Evolutionary conservation across 1,140 invertebrate species (phyloP).

Genomic region (Metopolophium dirhodum): DNA sequence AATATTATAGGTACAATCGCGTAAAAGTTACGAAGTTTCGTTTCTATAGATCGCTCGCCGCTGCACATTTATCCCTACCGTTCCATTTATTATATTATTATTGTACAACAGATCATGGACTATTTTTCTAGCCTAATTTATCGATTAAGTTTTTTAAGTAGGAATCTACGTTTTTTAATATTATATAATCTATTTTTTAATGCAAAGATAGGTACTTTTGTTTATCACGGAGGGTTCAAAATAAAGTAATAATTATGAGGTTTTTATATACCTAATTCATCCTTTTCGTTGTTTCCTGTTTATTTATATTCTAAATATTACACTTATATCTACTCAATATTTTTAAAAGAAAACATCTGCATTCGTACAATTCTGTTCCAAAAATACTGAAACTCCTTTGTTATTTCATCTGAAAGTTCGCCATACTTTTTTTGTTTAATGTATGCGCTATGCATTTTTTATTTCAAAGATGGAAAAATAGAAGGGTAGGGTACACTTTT

Average conservation of each 20-base stretch:
- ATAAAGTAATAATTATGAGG: not conserved
- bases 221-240: not conserved
- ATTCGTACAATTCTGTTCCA: not conserved
- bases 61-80: too few relatives aligned
- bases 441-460: not conserved
- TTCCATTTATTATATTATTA: too few relatives aligned
- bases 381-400: not conserved
- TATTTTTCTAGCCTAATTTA: too few relatives aligned
- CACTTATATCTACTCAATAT: not conserved
- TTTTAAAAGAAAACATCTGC: not conserved
- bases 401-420: not conserved
- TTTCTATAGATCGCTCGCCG: not conserved
- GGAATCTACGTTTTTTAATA: not conserved
- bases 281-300: not conserved
- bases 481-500: not conserved
- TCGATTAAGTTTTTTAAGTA: not conserved
- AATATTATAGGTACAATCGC: not conserved
- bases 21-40: not conserved
- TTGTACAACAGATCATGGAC: too few relatives aligned
- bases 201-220: too few relatives aligned
- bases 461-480: not conserved
- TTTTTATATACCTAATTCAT: not conserved
- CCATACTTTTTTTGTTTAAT: not conserved
- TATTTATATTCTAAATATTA: not conserved
- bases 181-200: not conserved